A percentile compares a stretch with the other conserved stretches of the same genome.
phyloP scores from a whole-genome alignment of 2,797 vertebrate species.

The Acrossocheilus fasciatus region DNA sequence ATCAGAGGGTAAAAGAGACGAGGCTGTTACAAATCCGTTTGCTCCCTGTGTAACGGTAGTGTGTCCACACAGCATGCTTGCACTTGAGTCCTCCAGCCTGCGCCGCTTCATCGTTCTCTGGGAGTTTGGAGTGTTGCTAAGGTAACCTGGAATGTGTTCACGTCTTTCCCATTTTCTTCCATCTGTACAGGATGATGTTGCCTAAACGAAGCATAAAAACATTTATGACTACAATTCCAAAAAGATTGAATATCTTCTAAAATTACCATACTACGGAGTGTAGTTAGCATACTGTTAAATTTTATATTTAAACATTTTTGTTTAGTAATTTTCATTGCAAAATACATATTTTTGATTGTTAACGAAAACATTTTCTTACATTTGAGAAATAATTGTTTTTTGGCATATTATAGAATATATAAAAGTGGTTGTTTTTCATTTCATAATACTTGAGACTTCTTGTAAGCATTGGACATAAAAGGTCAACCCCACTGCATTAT shows the following conservation, averaged over 20 bases:
- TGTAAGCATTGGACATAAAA: background rate
- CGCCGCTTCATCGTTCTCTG: conserved; percentile 71
- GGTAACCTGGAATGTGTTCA: conserved; percentile 43
- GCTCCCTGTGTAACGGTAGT: background rate
- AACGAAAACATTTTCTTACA: too few relatives aligned
- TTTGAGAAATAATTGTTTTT: too few relatives aligned
- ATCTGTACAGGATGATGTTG: background rate
- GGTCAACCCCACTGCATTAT: background rate
- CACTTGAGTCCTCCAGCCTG: conserved; percentile 44
- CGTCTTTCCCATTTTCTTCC: background rate
- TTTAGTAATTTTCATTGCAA: too few relatives aligned
- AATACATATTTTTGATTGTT: too few relatives aligned
- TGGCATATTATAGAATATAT: background rate
- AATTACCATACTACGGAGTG: background rate
- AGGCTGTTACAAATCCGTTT: conserved; percentile 62
- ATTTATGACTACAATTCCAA: background rate
- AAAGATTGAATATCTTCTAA: background rate
- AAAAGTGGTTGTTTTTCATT: background rate
- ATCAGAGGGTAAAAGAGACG: conserved; percentile 47
- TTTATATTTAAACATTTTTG: too few relatives aligned
- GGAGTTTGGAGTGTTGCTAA: conserved; percentile 40
- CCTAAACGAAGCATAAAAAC: conserved; percentile 33
- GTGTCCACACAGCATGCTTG: background rate
- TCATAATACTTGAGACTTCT: background rate
- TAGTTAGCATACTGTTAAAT: background rate